Conservation (phyloP, 2,113 vertebrate species). For the Tenebrosternarchus preto region DNA sequence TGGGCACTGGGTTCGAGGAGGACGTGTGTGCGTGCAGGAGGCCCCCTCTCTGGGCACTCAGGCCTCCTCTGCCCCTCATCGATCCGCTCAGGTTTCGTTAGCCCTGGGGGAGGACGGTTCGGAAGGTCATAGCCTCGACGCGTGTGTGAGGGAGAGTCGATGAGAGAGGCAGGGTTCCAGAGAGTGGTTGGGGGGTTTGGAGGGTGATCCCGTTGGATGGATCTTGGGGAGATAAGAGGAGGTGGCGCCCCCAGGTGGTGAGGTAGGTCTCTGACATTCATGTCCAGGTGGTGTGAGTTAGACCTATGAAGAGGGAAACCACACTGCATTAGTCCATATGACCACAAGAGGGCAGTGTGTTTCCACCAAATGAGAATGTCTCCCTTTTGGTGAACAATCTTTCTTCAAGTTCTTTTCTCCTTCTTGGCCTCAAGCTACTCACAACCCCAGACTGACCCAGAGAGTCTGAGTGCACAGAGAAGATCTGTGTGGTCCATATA, state of each 20-base stretch:
- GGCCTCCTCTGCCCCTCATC: constrained; percentile 80
- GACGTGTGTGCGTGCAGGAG: constrained; percentile 63
- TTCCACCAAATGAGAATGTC: neutral
- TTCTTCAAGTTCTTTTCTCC: neutral
- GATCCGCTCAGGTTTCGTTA: constrained; percentile 75
- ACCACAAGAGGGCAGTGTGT: constrained; percentile 36
- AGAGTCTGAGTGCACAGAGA: neutral
- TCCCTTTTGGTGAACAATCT: neutral
- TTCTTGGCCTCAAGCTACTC: neutral
- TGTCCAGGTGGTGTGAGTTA: constrained; percentile 81
- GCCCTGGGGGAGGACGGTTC: constrained; percentile 74
- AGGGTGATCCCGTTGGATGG: constrained; percentile 78
- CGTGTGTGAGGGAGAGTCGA: constrained; percentile 79
- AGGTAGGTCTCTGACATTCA: constrained; percentile 75
- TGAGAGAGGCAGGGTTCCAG: constrained; percentile 91
- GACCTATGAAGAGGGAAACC: constrained; percentile 60
- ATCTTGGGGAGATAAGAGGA: constrained; percentile 93
- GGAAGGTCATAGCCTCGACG: constrained; percentile 79
- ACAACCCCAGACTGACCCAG: constrained; percentile 3
- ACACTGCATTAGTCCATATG: neutral
- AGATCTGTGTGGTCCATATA: neutral
- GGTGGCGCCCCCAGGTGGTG: constrained; percentile 90
- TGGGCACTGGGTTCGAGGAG: constrained; percentile 80
- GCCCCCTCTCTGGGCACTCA: constrained; percentile 81
- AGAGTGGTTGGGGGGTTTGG: constrained; percentile 81